These are phyloP conservation scores for Calosoma granatense DNA, from an alignment of 1,140 invertebrate species.

Conservation along the genomic window DNA sequence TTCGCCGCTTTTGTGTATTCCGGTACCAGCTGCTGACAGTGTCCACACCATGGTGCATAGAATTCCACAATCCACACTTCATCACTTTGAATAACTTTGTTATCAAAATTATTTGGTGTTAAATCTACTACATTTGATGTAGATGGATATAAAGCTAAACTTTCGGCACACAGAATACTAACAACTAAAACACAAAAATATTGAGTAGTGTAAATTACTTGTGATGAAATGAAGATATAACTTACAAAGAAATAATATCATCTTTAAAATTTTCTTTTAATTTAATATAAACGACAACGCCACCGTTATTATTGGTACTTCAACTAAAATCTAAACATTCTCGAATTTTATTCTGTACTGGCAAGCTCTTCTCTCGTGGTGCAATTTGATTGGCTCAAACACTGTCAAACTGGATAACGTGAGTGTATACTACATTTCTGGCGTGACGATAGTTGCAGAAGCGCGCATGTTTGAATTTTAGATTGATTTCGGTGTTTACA, in stretches of 20 bases:
- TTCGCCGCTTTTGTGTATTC: constrained; percentile 83
- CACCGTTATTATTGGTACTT: neutral
- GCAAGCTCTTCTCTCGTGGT: neutral
- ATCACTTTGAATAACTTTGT: constrained; percentile 72
- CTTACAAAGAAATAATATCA: neutral
- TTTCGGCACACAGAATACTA: constrained; percentile 22
- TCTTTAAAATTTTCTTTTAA: neutral
- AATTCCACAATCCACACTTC: constrained; percentile 91
- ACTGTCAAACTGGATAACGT: no score
- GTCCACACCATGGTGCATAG: constrained; percentile 88
- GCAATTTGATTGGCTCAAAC: neutral
- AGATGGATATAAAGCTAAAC: constrained; percentile 60
- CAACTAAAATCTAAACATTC: neutral
- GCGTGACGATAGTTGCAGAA: no score
- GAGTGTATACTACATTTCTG: no score
- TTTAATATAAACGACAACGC: neutral
- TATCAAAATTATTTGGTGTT: constrained; percentile 85
- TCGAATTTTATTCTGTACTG: neutral
- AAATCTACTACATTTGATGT: constrained; percentile 83
- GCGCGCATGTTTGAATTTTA: no score
- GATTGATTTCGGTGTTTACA: no score
- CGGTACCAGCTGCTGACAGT: constrained; percentile 71
- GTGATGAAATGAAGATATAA: neutral
- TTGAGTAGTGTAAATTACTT: neutral
- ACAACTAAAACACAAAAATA: constrained; percentile 1